Conservation (phyloP, 2,888 invertebrate species). For the Ornithoptera priamus region DNA sequence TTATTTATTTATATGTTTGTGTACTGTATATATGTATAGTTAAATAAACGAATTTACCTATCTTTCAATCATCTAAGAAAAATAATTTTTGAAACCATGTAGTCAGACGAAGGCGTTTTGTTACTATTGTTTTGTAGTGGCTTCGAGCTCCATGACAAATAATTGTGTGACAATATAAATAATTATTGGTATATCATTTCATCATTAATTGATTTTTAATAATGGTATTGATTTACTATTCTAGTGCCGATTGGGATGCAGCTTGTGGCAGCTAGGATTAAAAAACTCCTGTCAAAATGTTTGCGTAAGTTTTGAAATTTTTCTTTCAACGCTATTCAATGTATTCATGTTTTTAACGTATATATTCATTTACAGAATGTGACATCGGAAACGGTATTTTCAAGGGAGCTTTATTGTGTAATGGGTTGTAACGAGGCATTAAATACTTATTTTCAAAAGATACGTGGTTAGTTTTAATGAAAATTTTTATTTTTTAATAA, state of each 20-base stretch:
- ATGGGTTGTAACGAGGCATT: constrained; percentile 91
- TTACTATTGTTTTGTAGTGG: too few relatives aligned
- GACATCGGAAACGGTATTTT: constrained; percentile 83
- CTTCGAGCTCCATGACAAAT: too few relatives aligned
- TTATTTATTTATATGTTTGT: too few relatives aligned
- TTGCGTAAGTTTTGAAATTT: constrained; percentile 86
- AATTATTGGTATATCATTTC: too few relatives aligned
- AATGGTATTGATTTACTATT: constrained; percentile 50
- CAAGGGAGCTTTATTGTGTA: constrained; percentile 87
- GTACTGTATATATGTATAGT: too few relatives aligned
- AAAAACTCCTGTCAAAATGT: constrained; percentile 87
- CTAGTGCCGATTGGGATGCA: constrained; percentile 90
- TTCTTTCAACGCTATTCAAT: neutral
- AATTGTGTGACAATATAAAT: too few relatives aligned
- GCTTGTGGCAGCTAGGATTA: constrained; percentile 87
- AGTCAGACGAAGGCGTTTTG: too few relatives aligned
- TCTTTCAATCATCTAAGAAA: too few relatives aligned
- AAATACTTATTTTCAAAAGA: constrained; percentile 85
- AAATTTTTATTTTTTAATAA: neutral
- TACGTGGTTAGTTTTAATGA: constrained; percentile 81
- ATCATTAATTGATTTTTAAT: neutral
- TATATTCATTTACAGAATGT: constrained; percentile 80
- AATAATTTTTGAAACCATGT: too few relatives aligned
- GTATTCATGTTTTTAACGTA: neutral
- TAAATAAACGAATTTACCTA: too few relatives aligned